These are phyloP conservation scores for Leptopilina myrica DNA, from an alignment of 2,888 invertebrate species.

Conservation along the genomic window DNA sequence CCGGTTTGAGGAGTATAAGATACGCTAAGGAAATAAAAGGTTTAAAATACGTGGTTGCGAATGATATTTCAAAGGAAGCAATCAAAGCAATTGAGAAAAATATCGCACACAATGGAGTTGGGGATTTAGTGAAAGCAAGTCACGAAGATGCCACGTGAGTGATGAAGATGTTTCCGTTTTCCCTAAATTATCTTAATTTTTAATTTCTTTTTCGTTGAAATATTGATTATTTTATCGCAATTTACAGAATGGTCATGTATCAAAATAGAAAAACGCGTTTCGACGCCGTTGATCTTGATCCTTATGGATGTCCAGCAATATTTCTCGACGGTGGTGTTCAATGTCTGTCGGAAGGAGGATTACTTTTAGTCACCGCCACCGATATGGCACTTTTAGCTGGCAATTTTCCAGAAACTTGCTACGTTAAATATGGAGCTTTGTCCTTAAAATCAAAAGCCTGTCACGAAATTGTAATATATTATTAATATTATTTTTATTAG, in stretches of 20 bases:
- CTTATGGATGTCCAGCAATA: constrained; percentile 95
- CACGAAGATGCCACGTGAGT: constrained; percentile 93
- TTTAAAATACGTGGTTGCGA: constrained; percentile 90
- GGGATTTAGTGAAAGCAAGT: constrained; percentile 85
- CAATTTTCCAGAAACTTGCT: constrained; percentile 95
- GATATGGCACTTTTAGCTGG: constrained; percentile 98
- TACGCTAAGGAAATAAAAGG: constrained; percentile 96
- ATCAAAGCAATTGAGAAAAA: constrained; percentile 92
- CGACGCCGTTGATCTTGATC: constrained; percentile 96
- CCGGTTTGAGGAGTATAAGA: constrained; percentile 95
- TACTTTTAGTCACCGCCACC: constrained; percentile 96
- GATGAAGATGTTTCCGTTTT: too few relatives aligned
- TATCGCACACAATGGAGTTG: constrained; percentile 85
- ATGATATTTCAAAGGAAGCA: constrained; percentile 91
- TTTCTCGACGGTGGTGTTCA: constrained; percentile 95
- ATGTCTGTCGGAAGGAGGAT: constrained; percentile 87
- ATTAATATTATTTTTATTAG: not conserved
- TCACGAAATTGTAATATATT: constrained; percentile 91
- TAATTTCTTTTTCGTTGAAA: not conserved
- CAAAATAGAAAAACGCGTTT: constrained; percentile 85
- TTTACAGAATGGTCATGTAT: constrained; percentile 89
- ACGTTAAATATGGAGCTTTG: constrained; percentile 94
- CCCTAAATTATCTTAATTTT: too few relatives aligned
- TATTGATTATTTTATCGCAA: not conserved
- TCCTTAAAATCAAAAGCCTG: constrained; percentile 91